Evolutionary conservation across 2,797 vertebrate genomes (phyloP), one percentile per base, ranked within the genome.

Genomic region (Diplodus puntazzo): DNA sequence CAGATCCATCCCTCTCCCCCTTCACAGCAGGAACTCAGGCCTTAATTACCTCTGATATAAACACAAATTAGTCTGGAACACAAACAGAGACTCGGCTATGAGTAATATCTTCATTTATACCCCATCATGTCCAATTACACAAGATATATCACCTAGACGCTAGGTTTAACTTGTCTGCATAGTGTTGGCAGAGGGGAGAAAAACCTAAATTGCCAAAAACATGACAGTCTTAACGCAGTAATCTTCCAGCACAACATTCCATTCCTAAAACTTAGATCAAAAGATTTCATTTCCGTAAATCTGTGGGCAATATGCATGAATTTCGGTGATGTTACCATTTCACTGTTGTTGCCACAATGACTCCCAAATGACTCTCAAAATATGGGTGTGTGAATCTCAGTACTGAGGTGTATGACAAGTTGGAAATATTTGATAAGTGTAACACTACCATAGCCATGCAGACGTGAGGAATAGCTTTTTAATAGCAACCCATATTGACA

Each of bases 121-220:
- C 70, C 80, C 69, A 91, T 90, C 84, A 92, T 87, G 87, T 92
- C 87, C 87, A 92, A 89, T 92, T 90, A 88, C 48, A 69, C 57
- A 43, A 85, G 69, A 90, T 83, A 71, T 79, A 90, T 93, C 81
- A 87, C 75, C 75, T 69, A 55, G 52, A 82, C 69, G 54, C 61
- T 70, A 65, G 58, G 79, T 82, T 80, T 70, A 80, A 86, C 75
- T 75, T 53, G 63, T 78, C 77, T 78, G 72, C 58, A 11, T 64
- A 53, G 18, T 50, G 79, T 72, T 64, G 72, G 75, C 66, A 81
- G 54, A 57, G 65, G 55, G 30, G 66, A 75, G 70, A 75, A 62
- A 61, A 77, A 77, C 67, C 76, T 50, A 82, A 80, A 86, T 83
- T 64, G 70, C 62, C 39, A 58, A 67, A 80, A 82, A 79, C 61